These are phyloP conservation scores for Papilio demoleus DNA, from an alignment of 2,888 invertebrate genomes.

Conservation along the genomic window DNA sequence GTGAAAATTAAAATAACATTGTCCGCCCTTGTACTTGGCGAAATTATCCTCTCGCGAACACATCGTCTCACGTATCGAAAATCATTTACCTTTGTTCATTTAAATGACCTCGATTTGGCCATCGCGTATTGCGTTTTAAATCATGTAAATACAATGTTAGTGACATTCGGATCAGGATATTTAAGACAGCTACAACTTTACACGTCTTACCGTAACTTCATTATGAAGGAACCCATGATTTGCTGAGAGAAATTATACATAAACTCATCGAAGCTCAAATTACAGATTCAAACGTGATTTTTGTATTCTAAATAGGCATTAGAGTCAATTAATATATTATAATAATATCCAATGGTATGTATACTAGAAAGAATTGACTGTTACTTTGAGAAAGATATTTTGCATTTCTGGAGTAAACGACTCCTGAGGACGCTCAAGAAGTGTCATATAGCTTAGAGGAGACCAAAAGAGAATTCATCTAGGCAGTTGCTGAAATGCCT, in stretches of 20 bases:
- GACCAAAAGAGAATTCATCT: too few species aligned
- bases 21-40: slow-evolving; percentile 20
- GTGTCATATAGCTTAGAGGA: too few species aligned
- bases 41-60: slow-evolving; percentile 23
- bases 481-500: too few species aligned
- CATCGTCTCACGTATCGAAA: slow-evolving; percentile 18
- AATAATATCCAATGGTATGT: neutral
- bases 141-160: neutral
- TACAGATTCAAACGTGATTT: neutral
- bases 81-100: slow-evolving; percentile 26
- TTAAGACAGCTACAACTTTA: neutral
- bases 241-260: neutral
- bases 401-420: too few species aligned
- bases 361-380: too few species aligned
- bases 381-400: too few species aligned
- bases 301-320: too few species aligned
- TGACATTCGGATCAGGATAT: slow-evolving; percentile 4
- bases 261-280: neutral
- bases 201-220: neutral
- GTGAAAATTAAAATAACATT: slow-evolving; percentile 20
- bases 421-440: too few species aligned
- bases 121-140: slow-evolving; percentile 26
- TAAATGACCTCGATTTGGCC: slow-evolving; percentile 18
- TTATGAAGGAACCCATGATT: neutral
- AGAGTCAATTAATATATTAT: too few species aligned